These are phyloP conservation scores for Armadillidium nasatum DNA, from an alignment of 1,140 invertebrate species.

Conservation along the genomic window DNA sequence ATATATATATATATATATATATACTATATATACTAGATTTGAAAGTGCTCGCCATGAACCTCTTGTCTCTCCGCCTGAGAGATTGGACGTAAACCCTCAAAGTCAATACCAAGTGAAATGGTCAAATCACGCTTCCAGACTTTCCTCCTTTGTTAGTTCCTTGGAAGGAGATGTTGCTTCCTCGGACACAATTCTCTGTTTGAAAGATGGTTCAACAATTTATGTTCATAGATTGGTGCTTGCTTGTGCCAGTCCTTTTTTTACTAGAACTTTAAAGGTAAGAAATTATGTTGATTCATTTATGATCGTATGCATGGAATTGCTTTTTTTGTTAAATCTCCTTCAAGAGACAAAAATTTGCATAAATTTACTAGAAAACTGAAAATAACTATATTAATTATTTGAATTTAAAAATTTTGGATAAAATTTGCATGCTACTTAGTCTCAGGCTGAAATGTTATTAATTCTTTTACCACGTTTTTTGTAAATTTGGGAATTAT, in stretches of 20 bases:
- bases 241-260: background rate
- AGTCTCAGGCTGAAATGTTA: no score
- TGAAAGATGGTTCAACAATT: background rate
- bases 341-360: no score
- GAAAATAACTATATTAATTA: no score
- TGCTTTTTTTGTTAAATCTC: no score
- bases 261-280: background rate
- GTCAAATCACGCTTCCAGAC: background rate
- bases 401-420: no score
- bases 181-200: background rate
- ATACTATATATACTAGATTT: background rate
- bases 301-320: no score
- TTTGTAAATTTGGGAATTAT: no score
- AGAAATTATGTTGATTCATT: background rate
- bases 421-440: no score
- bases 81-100: background rate
- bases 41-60: background rate
- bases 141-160: background rate
- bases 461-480: no score
- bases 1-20: background rate
- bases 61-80: background rate
- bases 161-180: slow-evolving; percentile 1
- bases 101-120: background rate
- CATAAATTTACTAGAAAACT: no score
- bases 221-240: background rate